Conservation (phyloP, 2,888 invertebrate genomes). For the Onthophagus sagittarius region DNA sequence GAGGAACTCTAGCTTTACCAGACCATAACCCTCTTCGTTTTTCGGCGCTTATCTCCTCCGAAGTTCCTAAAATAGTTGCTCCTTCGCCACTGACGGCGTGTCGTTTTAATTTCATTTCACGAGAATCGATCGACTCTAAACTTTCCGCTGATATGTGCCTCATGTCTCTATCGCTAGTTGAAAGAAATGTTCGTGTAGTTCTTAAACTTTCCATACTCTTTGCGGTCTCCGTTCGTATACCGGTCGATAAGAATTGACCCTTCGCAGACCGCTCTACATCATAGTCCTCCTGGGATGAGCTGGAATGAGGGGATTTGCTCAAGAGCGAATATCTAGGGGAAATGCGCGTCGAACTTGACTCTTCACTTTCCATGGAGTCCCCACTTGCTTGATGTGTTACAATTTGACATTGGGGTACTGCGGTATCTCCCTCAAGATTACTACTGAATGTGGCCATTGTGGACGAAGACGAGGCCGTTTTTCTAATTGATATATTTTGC, state of each 20-base stretch:
- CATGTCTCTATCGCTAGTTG: conserved; percentile 65
- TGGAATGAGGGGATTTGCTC: conserved; percentile 53
- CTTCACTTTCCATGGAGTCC: conserved; percentile 57
- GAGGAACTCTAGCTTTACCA: conserved; percentile 61
- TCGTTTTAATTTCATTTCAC: conserved; percentile 55
- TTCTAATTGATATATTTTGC: conserved; percentile 38
- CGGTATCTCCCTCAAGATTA: conserved; percentile 25
- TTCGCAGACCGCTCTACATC: conserved; percentile 56
- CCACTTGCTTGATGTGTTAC: conserved; percentile 54
- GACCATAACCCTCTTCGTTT: conserved; percentile 65
- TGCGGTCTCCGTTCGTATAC: conserved; percentile 56
- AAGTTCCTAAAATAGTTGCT: conserved; percentile 32
- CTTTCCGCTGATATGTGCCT: conserved; percentile 49
- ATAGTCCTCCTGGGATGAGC: conserved; percentile 68
- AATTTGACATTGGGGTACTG: conserved; percentile 47
- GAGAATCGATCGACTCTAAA: conserved; percentile 55
- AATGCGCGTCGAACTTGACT: conserved; percentile 41
- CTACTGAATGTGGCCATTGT: conserved; percentile 28
- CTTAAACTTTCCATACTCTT: conserved; percentile 71
- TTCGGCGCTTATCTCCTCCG: conserved; percentile 57
- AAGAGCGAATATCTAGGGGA: conserved; percentile 43
- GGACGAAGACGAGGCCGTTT: conserved; percentile 34
- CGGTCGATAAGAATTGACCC: conserved; percentile 55
- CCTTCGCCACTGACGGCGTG: conserved; percentile 63
- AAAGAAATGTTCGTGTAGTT: conserved; percentile 57